Base-by-base conservation (phyloP, 53 echinoderm and acorn worm genomes). In the Antedon mediterranea region DNA sequence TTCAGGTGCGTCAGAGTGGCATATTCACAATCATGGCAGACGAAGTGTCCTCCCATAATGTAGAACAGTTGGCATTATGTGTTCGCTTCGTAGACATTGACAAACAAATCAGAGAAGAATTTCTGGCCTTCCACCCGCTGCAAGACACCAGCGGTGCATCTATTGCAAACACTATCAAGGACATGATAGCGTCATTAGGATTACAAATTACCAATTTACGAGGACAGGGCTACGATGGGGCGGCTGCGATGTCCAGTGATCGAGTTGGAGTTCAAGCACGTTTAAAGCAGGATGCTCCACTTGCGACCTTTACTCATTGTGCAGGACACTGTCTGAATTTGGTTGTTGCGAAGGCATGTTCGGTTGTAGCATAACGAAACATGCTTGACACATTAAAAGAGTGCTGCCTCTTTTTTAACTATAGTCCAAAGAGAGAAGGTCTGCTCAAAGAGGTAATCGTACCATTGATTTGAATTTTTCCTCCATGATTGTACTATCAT, bases 371-470 rank as follows among this genome's bases (percentile, higher is more conserved):
- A n/a, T n/a, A 86, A 30, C 44, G 86, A 18, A 82, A 86, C 43
- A 82, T 86, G 82, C 34, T 82, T 28, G 82, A 86, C 34, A 43
- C 44, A 32, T 34, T n/a, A 29, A 78, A 86, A 73, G 43, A 78
- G 70, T 73, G 77, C 33, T 86, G 82, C 33, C 78, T 77, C n/a
- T 86, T 82, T 29, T 80, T 86, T 32, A 78, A 34, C 43, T 72
- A 73, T 31, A 74, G 81, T 75, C 80, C 85, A 74, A 80, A 85
- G 33, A 43, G 86, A 42, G 77, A 82, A 71, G 77, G 81, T 29
- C 37, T 85, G 31, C 76, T 85, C 77, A 77, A 85, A 41, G 41
- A 43, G 33, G 72, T 86, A 70, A n/a, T 27, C 72, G 72, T 34
- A n/a, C n/a, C n/a, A n/a, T n/a, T n/a, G n/a, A n/a, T n/a, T n/a